Percentiles rank a stretch among this genome's conserved stretches.
Evolutionary conservation across 2,888 invertebrate genomes (phyloP).

Genomic region (Erebia palarica): DNA sequence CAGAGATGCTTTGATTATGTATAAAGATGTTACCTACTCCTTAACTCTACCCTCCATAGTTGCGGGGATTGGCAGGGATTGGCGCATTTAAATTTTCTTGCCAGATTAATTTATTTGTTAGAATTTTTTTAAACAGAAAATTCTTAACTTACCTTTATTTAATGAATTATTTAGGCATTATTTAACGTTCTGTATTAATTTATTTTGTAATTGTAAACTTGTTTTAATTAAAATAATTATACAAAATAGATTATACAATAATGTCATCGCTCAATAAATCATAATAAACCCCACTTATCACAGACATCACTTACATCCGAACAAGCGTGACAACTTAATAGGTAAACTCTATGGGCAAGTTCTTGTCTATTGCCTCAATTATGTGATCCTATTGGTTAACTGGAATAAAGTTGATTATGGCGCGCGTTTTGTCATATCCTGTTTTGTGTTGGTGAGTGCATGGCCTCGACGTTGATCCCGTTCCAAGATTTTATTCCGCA

Average conservation of each 20-base stretch:
- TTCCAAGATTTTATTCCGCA: conserved; percentile 66
- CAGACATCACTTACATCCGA: conserved; percentile 43
- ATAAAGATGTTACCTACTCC: too few species aligned
- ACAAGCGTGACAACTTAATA: conserved; percentile 48
- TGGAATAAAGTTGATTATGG: conserved; percentile 62
- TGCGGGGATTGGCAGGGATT: neutral
- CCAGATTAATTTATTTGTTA: neutral
- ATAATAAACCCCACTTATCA: neutral
- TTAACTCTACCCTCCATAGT: too few species aligned
- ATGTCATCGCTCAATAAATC: neutral
- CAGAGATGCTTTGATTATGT: too few species aligned
- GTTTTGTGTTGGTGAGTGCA: conserved; percentile 75
- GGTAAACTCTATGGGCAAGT: conserved; percentile 41
- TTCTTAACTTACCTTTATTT: neutral
- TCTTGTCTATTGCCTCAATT: conserved; percentile 50
- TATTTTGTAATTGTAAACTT: neutral
- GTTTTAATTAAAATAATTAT: neutral
- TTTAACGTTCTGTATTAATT: too few species aligned
- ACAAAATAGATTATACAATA: neutral
- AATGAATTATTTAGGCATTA: too few species aligned
- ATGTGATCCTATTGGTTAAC: conserved; percentile 57
- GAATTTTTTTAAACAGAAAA: neutral
- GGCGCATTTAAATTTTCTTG: neutral
- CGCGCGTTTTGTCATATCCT: conserved; percentile 80
- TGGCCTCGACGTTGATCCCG: conserved; percentile 74